phyloP scores from a whole-genome alignment of 1,140 invertebrate species.

The Pseudomyrmex gracilis region DNA sequence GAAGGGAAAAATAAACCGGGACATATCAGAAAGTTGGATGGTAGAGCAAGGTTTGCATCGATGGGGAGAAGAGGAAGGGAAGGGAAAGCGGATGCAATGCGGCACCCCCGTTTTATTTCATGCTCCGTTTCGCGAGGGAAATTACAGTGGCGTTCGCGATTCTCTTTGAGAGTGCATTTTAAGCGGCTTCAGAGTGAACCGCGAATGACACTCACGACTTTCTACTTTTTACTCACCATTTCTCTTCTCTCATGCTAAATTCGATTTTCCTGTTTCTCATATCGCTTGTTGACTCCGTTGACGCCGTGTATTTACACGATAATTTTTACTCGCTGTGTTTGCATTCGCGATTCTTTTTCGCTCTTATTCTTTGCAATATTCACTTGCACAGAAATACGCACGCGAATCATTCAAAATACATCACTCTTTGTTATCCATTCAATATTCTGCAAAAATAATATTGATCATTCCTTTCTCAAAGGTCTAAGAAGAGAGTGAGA shows the following conservation, averaged over 20 bases:
- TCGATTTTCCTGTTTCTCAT: slow-evolving; percentile 5
- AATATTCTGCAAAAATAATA: not conserved
- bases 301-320: not conserved
- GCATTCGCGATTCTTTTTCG: not conserved
- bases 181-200: slow-evolving; percentile 48
- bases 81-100: slow-evolving; percentile 16
- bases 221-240: not conserved
- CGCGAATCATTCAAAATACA: not conserved
- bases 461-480: too few species aligned
- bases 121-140: slow-evolving; percentile 62
- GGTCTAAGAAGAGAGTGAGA: too few species aligned
- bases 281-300: not conserved
- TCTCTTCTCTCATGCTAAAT: not conserved
- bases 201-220: slow-evolving; percentile 53
- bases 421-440: not conserved
- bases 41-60: slow-evolving; percentile 9
- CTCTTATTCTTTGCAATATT: not conserved
- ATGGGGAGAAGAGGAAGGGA: too few species aligned
- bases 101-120: slow-evolving; percentile 60
- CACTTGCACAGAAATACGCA: not conserved
- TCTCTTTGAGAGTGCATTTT: slow-evolving; percentile 62
- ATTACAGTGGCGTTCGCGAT: slow-evolving; percentile 58
- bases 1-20: slow-evolving; percentile 44
- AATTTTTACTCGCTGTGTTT: not conserved
- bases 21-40: slow-evolving; percentile 31